Conservation (phyloP, 1,140 invertebrate species). For the Psix sp. region DNA sequence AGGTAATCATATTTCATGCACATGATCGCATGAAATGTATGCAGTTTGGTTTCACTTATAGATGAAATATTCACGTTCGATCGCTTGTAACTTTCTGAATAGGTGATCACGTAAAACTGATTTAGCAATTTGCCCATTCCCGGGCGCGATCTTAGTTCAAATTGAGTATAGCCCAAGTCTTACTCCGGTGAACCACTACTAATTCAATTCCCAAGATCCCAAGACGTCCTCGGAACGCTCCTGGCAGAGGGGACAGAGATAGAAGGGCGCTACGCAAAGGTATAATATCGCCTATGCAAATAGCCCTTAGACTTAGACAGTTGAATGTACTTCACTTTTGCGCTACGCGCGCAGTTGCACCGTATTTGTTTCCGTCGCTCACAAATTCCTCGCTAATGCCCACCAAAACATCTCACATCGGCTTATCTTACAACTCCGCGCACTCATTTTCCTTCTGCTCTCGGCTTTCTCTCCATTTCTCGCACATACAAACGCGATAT, state of each 20-base stretch:
- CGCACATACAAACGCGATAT: constrained; percentile 4
- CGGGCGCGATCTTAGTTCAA: constrained; percentile 75
- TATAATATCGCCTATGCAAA: constrained; percentile 78
- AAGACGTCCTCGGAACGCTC: constrained; percentile 68
- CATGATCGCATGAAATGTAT: constrained; percentile 58
- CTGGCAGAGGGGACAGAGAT: constrained; percentile 45
- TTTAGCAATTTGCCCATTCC: constrained; percentile 77
- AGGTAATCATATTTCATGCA: constrained; percentile 55
- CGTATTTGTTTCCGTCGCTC: constrained; percentile 46
- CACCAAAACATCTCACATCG: constrained; percentile 41
- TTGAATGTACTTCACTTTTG: constrained; percentile 72
- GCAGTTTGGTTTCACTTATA: constrained; percentile 58
- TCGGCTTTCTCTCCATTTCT: constrained; percentile 18
- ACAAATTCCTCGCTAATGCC: constrained; percentile 45
- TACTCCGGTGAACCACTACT: constrained; percentile 77
- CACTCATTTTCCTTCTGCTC: constrained; percentile 24
- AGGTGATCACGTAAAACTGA: constrained; percentile 78
- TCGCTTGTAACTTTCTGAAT: constrained; percentile 76
- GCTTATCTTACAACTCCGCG: constrained; percentile 13
- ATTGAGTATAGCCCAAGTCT: constrained; percentile 78
- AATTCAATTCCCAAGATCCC: constrained; percentile 77
- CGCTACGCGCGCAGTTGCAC: constrained; percentile 36
- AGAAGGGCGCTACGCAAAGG: constrained; percentile 64
- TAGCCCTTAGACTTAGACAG: constrained; percentile 76
- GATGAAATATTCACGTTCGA: constrained; percentile 67